These are phyloP conservation scores for Hipposideros larvatus DNA, from an alignment of 2,797 vertebrate genomes.

Conservation along the genomic window DNA sequence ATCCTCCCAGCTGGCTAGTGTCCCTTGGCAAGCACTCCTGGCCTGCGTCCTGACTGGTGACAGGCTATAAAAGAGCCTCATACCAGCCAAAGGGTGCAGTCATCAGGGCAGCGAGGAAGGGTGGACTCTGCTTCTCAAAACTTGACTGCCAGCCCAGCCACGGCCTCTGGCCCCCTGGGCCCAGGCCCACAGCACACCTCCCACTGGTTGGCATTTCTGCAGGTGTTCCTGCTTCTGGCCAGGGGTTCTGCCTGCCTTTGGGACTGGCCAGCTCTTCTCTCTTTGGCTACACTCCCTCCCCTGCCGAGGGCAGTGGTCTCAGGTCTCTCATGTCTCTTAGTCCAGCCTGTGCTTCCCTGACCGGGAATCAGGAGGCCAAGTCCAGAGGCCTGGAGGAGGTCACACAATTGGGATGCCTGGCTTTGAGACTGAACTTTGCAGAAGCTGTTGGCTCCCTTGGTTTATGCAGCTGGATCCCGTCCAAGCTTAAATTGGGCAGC, in stretches of 20 bases:
- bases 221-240: no score
- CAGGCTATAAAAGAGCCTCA: constrained; percentile 1
- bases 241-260: background rate
- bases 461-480: background rate
- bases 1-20: background rate
- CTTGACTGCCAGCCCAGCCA: background rate
- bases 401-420: background rate
- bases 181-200: accelerated
- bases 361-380: background rate
- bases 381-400: background rate
- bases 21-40: constrained; percentile 22
- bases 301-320: background rate
- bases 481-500: background rate
- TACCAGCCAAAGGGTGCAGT: constrained; percentile 2
- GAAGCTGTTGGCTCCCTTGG: no score
- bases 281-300: no score
- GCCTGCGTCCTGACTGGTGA: constrained; percentile 61
- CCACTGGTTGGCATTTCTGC: background rate
- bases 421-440: background rate
- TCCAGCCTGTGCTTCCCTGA: background rate
- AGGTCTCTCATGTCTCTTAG: accelerated
- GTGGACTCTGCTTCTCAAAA: background rate
- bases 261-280: background rate
- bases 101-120: background rate
- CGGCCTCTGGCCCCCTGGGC: background rate